Base-by-base conservation (phyloP, 2,113 vertebrate species). In the Rissa tridactyla region DNA sequence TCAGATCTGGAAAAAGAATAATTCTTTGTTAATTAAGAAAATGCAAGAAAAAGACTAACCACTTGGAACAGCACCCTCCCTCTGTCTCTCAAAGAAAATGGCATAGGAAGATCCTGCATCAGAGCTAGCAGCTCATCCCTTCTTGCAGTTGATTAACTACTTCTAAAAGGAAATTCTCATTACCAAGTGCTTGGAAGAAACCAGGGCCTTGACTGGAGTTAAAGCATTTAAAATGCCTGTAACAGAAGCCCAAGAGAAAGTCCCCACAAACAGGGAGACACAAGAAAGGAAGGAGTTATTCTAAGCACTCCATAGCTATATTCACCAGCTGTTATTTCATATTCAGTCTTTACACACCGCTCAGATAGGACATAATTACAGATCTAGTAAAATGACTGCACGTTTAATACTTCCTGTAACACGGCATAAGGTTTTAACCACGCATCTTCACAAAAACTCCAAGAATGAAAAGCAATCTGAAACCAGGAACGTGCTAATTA, bases 361-460 rank as follows among this genome's bases (percentile, higher is more conserved):
- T 78, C 51, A 47, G 72, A 36, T 2, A 58, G 20, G 29, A 88
- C 34, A 32, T 84, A 78, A 88, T 79, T 54, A 83, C 3, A 79
- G n/a, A 23, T 47, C 66, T 54, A 49, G 40, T 54, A 42, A 68
- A 77, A 66, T 25, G 65, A 58, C 42, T n/a, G 51, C 10, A n/a
- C 14, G 10, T 66, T 66, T 47, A 79, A 66, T 79, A 15, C 30
- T 47, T 78, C 79, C 38, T 60, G 29, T 40, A 47, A 54, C 52
- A 30, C 1, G 8, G 19, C 29, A 34, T 17, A 47, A 60, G 52
- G 38, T 54, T 83, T 83, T 65, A 60, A 66, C 34, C 51, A 54
- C 1, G 0, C 34, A 30, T 6, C 60, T 79, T n/a, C 52, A 58
- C 32, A 58, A 71, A 88, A 88, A 26, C 32, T 0, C 0, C 27